Evolutionary conservation across 1,140 invertebrate genomes (phyloP), one percentile per base, ranked within the genome.

Genomic region (Forficula auricularia): DNA sequence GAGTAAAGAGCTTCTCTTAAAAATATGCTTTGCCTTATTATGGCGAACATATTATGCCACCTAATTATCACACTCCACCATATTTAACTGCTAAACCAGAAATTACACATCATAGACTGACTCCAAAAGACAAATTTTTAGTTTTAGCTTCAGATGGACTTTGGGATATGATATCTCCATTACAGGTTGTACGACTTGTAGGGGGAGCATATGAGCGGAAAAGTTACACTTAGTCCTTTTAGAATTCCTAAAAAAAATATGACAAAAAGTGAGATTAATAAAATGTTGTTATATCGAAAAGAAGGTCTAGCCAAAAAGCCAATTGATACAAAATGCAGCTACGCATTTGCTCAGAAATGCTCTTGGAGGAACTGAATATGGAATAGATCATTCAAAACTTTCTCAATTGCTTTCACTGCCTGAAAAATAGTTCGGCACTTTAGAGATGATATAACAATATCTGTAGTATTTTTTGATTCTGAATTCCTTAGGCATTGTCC

Each of bases 111-210:
- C 86, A 96, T 52, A 67, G 74, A 47, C 59, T 98, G 12, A 79
- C 76, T 9, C 75, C 82, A 1, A 76, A 77, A 54, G 92, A 98
- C 60, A 86, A 83, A 57, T 98, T 98, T 67, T 63, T 98, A 48
- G 79, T 99, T 43, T 71, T 99, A 27, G 94, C 86, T n/a, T 84
- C 85, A 6, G 96, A 99, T 63, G 96, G 96, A 18, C 63, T 98
- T 0, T 98, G 91, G 91, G 95, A 99, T 59, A 78, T 88, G 56
- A 71, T 98, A 48, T 75, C 83, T 16, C 82, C 87, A 3, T 59
- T 81, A 34, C 76, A 87, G 59, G 75, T 75, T 3, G 74, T 78
- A 45, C 60, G 73, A 37, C 62, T 95, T 13, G 82, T 96, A n/a
- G 89, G 85, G n/a, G 7, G 85, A 92, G 57, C 89, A 96, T 56